A percentile compares a stretch with the other conserved stretches of the same genome.
Evolutionary conservation across 2,797 vertebrate species (phyloP).

Genomic region (Manis pentadactyla): DNA sequence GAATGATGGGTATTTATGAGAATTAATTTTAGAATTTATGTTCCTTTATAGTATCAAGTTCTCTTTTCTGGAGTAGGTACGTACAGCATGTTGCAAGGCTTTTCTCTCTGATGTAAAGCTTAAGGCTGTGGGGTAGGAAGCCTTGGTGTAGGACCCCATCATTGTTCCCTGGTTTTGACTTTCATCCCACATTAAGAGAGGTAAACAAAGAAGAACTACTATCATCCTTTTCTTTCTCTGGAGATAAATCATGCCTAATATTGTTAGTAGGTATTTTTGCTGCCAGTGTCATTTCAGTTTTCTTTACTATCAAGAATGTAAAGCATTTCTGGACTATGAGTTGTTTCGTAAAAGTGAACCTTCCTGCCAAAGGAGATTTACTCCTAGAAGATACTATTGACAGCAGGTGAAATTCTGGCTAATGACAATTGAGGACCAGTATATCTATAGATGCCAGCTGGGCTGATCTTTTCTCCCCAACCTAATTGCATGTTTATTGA

Average conservation of each 20-base stretch:
- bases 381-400: not conserved
- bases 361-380: constrained; percentile 41
- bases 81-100: not conserved
- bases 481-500: constrained; percentile 39
- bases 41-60: not conserved
- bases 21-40: constrained; percentile 10
- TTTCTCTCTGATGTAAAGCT: not conserved
- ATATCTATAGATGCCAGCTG: constrained; percentile 26
- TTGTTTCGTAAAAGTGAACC: constrained; percentile 39
- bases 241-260: constrained; percentile 27
- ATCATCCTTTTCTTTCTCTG: not conserved
- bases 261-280: constrained; percentile 32
- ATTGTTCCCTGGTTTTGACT: not conserved
- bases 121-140: not conserved
- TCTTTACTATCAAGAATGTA: not conserved
- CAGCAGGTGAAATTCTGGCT: constrained; percentile 55
- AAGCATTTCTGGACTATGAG: not conserved
- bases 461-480: constrained; percentile 30
- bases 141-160: not conserved
- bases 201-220: constrained; percentile 7
- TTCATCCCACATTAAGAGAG: not conserved
- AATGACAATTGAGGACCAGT: constrained; percentile 6
- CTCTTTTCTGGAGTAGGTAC: not conserved
- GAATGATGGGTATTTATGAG: not conserved
- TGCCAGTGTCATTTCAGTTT: not conserved